Evolutionary conservation across 2,888 invertebrate species (phyloP).

Genomic region (Cremastinae sp.): DNA sequence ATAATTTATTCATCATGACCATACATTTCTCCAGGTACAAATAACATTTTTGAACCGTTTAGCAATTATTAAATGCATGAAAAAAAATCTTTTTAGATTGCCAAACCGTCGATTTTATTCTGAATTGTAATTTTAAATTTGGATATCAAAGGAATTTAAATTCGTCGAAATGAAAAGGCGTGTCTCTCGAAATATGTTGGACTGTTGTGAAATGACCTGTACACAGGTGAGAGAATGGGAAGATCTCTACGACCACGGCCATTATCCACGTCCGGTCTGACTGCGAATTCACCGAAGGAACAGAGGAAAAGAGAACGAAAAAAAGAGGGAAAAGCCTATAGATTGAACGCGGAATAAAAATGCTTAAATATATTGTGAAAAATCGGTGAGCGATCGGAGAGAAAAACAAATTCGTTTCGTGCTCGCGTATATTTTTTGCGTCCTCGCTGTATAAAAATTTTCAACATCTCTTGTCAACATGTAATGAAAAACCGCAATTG

Average conservation of each 20-base stretch:
- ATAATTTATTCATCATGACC: no score
- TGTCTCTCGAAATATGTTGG: not conserved
- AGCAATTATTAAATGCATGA: no score
- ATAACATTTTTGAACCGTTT: no score
- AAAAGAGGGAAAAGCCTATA: conserved; percentile 7
- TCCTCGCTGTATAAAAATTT: no score
- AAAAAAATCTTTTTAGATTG: no score
- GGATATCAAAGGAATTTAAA: no score
- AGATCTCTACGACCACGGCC: conserved; percentile 67
- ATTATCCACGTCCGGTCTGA: conserved; percentile 76
- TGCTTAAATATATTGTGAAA: conserved; percentile 6
- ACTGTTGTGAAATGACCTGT: not conserved
- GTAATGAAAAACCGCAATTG: conserved; percentile 37
- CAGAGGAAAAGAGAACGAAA: conserved; percentile 12
- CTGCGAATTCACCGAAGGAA: conserved; percentile 48
- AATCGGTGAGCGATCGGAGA: conserved; percentile 46
- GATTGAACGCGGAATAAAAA: not conserved
- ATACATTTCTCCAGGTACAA: no score
- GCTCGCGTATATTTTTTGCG: not conserved
- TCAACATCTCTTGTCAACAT: not conserved
- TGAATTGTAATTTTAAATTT: no score
- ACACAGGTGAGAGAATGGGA: conserved; percentile 61
- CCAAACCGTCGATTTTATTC: no score
- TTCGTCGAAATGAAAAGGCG: not conserved
- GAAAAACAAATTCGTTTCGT: not conserved